Evolutionary conservation across 2,113 vertebrate species (phyloP).

Genomic region (Labeo rohita): DNA sequence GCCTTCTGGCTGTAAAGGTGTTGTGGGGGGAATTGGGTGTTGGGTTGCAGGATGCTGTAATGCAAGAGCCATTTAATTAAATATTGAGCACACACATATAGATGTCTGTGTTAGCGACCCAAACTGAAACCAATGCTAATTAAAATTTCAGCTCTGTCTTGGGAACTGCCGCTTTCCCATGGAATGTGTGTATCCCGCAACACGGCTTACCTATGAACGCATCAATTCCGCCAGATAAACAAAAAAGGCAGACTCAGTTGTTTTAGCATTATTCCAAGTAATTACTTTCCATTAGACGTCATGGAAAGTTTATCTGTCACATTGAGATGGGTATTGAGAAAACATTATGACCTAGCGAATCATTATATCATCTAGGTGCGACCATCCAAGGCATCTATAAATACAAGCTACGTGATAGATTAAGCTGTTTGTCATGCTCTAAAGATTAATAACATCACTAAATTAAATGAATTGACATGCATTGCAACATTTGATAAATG

Average conservation of each 20-base stretch:
- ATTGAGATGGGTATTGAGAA: slow-evolving; percentile 8
- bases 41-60: slow-evolving; percentile 66
- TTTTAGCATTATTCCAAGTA: slow-evolving; percentile 32
- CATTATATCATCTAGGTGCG: slow-evolving; percentile 1
- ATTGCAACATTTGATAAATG: slow-evolving; percentile 27
- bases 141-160: slow-evolving; percentile 70
- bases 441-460: slow-evolving; percentile 25
- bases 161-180: slow-evolving; percentile 51
- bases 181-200: slow-evolving; percentile 25
- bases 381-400: slow-evolving; percentile 8
- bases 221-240: slow-evolving; percentile 59
- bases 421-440: slow-evolving; percentile 30
- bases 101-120: slow-evolving; percentile 70
- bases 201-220: slow-evolving; percentile 52
- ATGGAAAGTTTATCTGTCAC: slow-evolving; percentile 9
- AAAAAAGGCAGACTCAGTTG: slow-evolving; percentile 45
- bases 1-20: slow-evolving; percentile 67
- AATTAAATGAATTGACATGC: slow-evolving; percentile 39
- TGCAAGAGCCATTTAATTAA: slow-evolving; percentile 77
- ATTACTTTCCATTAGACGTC: slow-evolving; percentile 37
- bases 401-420: slow-evolving; percentile 5
- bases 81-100: slow-evolving; percentile 72
- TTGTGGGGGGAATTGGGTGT: slow-evolving; percentile 68
- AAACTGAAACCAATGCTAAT: slow-evolving; percentile 74
- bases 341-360: slow-evolving; percentile 21